Evolutionary conservation across 2,888 invertebrate genomes (phyloP), one percentile per base, ranked within the genome.

Genomic region (Lymantria dispar): DNA sequence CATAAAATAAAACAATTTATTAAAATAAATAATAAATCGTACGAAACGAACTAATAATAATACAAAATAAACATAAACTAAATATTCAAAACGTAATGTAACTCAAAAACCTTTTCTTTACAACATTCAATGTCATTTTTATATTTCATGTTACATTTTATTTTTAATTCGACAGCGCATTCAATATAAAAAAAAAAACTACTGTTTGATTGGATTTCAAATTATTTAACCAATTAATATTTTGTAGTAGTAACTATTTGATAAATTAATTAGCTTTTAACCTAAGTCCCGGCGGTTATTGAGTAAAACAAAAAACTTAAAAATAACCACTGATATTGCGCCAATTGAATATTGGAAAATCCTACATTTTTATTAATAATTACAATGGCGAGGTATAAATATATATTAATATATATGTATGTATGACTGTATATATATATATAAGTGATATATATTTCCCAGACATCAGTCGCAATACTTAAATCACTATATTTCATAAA

Each of bases 11-110:
- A 79, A 72, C 72, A 70, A 68, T 78, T 76, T 79, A 80, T 76
- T 78, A 77, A 77, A 78, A 67, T 64, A 70, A 73, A 76, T 70
- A 73, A 72, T 72, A 73, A 76, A 76, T 68, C 64, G 74, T 78
- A 70, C 63, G 70, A 70, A 77, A 77, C 77, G 78, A 78, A 80
- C 76, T 73, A 76, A 75, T 70, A 79, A 68, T 62, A 51, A 68
- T 77, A 78, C 68, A 78, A 78, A 81, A 79, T 76, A 73, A 76
- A 76, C 70, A 72, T 74, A 80, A 80, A 46, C 64, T 68, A 70
- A n/a, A 64, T 70, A 74, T 57, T 76, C 73, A 75, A 82, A 81
- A 81, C 65, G 63, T 71, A 72, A 73, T 69, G 62, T 60, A 58
- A 70, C 71, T 69, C 70, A 56, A 59, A 65, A 64, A 67, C 58